These are phyloP conservation scores for Pica pica DNA, from an alignment of 2,113 vertebrate genomes.

Conservation along the genomic window DNA sequence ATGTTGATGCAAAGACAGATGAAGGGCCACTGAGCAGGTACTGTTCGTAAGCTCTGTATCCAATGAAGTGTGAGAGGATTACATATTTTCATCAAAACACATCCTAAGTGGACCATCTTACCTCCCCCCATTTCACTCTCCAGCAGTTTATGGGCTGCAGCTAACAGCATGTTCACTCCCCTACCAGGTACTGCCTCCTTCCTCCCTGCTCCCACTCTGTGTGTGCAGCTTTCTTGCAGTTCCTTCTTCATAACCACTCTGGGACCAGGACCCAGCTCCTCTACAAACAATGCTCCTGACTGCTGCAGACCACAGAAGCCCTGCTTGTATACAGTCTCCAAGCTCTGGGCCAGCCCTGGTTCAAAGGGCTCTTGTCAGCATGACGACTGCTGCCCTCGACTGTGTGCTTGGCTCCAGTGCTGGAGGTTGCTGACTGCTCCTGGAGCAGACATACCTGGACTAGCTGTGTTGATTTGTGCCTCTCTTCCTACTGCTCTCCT, in stretches of 20 bases:
- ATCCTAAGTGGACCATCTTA: background rate
- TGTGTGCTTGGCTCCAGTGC: background rate
- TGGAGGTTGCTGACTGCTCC: background rate
- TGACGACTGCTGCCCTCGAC: background rate
- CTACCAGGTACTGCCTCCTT: background rate
- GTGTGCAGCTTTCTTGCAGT: slow-evolving; percentile 19
- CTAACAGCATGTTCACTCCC: background rate
- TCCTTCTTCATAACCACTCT: background rate
- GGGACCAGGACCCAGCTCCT: slow-evolving; percentile 2
- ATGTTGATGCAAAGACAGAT: background rate
- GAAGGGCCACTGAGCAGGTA: background rate
- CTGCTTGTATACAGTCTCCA: background rate
- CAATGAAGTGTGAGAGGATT: background rate
- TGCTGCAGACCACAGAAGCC: background rate
- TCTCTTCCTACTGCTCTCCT: background rate
- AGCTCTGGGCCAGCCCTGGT: background rate
- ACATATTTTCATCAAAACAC: background rate
- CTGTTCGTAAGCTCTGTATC: background rate
- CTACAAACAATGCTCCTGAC: background rate
- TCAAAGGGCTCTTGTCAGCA: background rate
- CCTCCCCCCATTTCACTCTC: background rate
- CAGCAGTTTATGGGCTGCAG: background rate
- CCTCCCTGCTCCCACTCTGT: background rate
- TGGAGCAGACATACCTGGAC: background rate
- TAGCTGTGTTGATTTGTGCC: background rate